Evolutionary conservation across 2,113 vertebrate genomes (phyloP).

Genomic region (Daubentonia madagascariensis): DNA sequence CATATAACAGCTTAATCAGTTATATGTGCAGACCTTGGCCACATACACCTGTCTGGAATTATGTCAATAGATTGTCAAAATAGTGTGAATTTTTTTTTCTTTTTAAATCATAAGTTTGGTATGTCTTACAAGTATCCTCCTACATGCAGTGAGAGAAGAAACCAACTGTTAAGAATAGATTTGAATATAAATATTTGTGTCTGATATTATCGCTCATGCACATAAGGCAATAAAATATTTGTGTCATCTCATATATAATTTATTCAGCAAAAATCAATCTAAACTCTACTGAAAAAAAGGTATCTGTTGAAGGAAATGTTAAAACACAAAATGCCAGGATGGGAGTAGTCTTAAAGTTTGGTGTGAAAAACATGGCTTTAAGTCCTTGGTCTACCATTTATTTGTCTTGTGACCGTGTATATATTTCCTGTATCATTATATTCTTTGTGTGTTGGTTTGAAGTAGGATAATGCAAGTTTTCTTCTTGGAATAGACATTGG

Average conservation of each 20-base stretch:
- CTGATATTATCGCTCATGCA: not conserved
- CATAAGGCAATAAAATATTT: slow-evolving; percentile 61
- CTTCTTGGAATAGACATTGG: not conserved
- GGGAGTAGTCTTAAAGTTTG: not conserved
- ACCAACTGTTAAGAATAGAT: not conserved
- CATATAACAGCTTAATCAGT: not conserved
- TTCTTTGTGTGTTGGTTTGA: not conserved
- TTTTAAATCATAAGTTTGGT: not conserved
- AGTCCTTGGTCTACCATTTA: not conserved
- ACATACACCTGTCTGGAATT: not conserved
- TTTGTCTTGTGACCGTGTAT: not conserved
- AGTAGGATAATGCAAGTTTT: not conserved
- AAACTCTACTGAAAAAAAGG: not conserved
- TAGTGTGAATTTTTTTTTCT: not conserved
- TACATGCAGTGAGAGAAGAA: not conserved
- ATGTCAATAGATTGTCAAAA: not conserved
- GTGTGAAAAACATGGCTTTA: not conserved
- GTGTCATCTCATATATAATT: slow-evolving; percentile 31
- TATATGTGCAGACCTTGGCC: accelerated
- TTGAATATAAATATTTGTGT: not conserved
- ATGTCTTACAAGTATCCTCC: not conserved
- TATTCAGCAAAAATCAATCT: slow-evolving; percentile 21
- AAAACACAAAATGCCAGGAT: not conserved
- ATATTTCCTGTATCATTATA: not conserved
- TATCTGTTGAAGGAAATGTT: not conserved